Conservation (phyloP, 2,888 invertebrate species). For the Lasioglossum zephyrum region DNA sequence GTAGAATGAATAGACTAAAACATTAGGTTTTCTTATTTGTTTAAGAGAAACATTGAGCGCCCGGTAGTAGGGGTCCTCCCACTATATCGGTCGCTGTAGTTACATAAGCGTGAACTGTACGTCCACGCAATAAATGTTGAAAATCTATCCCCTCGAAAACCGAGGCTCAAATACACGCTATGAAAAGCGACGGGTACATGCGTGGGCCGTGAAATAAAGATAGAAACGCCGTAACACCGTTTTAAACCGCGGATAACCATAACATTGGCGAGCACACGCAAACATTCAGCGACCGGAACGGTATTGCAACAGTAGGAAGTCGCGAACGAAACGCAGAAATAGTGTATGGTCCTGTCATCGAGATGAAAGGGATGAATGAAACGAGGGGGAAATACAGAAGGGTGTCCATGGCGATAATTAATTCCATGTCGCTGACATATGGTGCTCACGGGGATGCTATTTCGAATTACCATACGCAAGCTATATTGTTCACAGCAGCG, state of each 20-base stretch:
- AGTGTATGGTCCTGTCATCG: background rate
- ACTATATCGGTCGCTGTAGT: background rate
- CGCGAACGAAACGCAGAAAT: conserved; percentile 46
- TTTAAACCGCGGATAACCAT: background rate
- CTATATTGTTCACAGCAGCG: conserved; percentile 63
- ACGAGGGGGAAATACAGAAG: conserved; percentile 46
- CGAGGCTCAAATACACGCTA: background rate
- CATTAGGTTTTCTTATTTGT: too few species aligned
- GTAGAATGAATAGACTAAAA: too few species aligned
- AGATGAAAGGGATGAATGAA: conserved; percentile 24
- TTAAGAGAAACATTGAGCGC: too few species aligned
- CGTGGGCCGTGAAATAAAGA: background rate
- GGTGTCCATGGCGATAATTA: conserved; percentile 67
- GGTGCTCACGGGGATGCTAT: conserved; percentile 68
- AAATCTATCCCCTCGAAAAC: background rate
- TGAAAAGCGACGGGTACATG: background rate
- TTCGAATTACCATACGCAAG: conserved; percentile 70
- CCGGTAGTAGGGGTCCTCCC: too few species aligned
- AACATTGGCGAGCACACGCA: background rate
- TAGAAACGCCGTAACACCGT: too few species aligned
- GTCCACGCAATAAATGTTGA: background rate
- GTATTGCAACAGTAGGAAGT: background rate
- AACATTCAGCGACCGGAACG: background rate
- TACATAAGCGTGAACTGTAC: background rate
- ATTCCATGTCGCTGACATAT: conserved; percentile 72